A percentile compares a stretch with the other conserved stretches of the same genome.
Conservation (phyloP, 2,888 invertebrate genomes). For the Ctena decussata region DNA sequence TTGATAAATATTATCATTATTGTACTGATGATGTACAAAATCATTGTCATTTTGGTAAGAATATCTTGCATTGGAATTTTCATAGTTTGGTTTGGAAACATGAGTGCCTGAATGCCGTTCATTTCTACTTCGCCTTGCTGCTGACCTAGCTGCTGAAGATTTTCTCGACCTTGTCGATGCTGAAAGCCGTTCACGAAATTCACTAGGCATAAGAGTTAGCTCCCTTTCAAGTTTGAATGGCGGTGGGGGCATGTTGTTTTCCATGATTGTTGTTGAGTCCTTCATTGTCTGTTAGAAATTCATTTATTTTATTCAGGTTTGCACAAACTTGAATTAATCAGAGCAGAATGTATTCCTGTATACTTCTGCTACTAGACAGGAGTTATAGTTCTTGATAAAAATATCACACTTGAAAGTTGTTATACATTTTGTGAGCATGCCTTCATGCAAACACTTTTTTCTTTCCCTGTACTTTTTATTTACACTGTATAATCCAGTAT, state of each 20-base stretch:
- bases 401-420: too few species aligned
- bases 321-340: too few species aligned
- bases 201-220: conserved; percentile 60
- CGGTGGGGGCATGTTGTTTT: conserved; percentile 32
- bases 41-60: conserved; percentile 19
- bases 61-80: conserved; percentile 7
- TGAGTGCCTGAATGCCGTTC: not conserved
- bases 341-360: too few species aligned
- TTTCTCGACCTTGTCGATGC: conserved; percentile 47
- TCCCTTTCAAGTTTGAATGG: conserved; percentile 62
- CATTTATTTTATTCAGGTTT: too few species aligned
- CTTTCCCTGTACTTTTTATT: too few species aligned
- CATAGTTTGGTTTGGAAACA: conserved; percentile 17
- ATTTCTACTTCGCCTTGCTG: not conserved
- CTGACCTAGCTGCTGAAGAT: conserved; percentile 37
- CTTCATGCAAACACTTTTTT: too few species aligned
- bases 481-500: too few species aligned
- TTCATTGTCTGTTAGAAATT: too few species aligned
- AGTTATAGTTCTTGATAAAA: too few species aligned
- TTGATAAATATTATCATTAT: not conserved
- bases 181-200: conserved; percentile 59
- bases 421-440: too few species aligned
- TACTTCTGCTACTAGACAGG: too few species aligned
- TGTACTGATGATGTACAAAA: not conserved
- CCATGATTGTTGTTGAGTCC: conserved; percentile 32